Conservation (phyloP, 30 jellyfish, hydroid and myxozoan genomes). For the Mastigias papua region DNA sequence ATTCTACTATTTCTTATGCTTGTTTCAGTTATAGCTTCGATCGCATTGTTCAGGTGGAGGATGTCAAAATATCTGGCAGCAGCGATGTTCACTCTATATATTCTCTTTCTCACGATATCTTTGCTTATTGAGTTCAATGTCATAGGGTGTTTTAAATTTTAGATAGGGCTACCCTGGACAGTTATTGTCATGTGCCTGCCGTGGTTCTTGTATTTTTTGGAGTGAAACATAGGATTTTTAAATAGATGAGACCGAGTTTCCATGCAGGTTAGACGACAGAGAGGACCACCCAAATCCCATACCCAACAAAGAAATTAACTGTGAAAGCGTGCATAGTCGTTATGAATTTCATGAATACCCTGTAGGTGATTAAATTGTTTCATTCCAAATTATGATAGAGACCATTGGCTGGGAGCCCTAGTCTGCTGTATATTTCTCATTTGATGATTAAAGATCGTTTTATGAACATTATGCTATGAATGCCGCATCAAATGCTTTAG, state of each 20-base stretch:
- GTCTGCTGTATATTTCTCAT: too few species aligned
- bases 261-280: background rate
- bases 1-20: slow-evolving; percentile 79
- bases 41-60: slow-evolving; percentile 84
- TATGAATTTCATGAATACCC: background rate
- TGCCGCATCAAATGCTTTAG: background rate
- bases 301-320: background rate
- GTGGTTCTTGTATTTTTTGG: background rate
- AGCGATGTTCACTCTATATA: slow-evolving; percentile 79
- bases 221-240: background rate
- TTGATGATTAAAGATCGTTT: background rate
- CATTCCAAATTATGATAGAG: background rate
- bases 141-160: slow-evolving; percentile 36
- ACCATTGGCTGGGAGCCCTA: background rate
- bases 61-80: slow-evolving; percentile 81
- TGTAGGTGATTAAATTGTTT: background rate
- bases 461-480: background rate
- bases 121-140: slow-evolving; percentile 65
- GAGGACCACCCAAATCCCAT: background rate
- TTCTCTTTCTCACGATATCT: slow-evolving; percentile 75
- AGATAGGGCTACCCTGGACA: background rate
- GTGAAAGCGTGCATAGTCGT: background rate
- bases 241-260: background rate
- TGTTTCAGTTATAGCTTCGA: slow-evolving; percentile 75
- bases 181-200: background rate